Evolutionary conservation across 1,140 invertebrate genomes (phyloP).

Genomic region (Microplitis demolitor): DNA sequence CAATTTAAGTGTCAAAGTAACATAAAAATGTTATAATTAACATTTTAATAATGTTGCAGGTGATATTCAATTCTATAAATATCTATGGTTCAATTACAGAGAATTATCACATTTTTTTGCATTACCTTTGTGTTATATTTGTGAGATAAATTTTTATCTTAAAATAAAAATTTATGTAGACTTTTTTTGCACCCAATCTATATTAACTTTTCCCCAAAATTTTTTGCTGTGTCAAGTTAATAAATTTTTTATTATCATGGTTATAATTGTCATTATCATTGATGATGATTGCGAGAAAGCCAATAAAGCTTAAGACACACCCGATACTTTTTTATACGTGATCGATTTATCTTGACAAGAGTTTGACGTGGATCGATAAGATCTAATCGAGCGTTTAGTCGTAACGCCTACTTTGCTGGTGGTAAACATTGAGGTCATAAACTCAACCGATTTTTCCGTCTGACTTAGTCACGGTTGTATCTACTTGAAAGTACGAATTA

Average conservation of each 20-base stretch:
- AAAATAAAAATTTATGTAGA: too few species aligned
- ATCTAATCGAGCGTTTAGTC: constrained; percentile 26
- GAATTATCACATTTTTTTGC: too few species aligned
- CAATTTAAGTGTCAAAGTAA: too few species aligned
- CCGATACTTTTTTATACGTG: constrained; percentile 13
- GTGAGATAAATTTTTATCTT: too few species aligned
- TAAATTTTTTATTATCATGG: neutral
- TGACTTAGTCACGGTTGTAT: neutral
- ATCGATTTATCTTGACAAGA: constrained; percentile 17
- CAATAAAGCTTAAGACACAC: neutral
- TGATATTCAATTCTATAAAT: too few species aligned
- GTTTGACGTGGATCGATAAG: constrained; percentile 25
- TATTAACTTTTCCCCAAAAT: too few species aligned
- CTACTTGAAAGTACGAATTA: neutral
- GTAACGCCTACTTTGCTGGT: constrained; percentile 22
- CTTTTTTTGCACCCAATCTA: too few species aligned
- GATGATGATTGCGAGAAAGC: neutral
- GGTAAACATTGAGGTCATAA: constrained; percentile 22
- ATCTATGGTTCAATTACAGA: too few species aligned
- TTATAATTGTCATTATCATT: neutral
- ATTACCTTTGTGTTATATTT: too few species aligned
- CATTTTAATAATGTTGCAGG: too few species aligned
- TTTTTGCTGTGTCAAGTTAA: too few species aligned
- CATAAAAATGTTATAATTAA: too few species aligned
- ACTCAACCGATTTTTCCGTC: neutral